Base-by-base conservation (phyloP, 2,113 vertebrate genomes). In the Pteruthius melanotis region DNA sequence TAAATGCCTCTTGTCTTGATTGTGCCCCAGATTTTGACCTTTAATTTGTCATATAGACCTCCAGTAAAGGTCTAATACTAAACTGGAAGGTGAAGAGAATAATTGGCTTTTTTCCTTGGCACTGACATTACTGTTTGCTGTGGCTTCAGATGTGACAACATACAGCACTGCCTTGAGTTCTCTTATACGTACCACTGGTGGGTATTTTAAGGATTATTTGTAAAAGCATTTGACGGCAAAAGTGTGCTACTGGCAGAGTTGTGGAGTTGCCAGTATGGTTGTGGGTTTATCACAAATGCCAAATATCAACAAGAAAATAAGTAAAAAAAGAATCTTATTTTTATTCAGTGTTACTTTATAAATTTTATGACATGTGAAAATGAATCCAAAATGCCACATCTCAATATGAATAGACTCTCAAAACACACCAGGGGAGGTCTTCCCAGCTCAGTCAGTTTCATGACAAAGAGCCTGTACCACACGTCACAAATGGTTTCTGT, bases 161-260 rank as follows among this genome's bases (percentile, higher is more conserved):
- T 80, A n/a, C 16, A 33, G 54, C 35, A 33, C 45, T 90, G 83
- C 76, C 60, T 74, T 92, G 71, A 92, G 50, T 90, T 90, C 64
- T 80, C n/a, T 77, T 80, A 7, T 47, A 44, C 57, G 40, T 90
- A 15, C 47, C 7, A 7, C 71, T 74, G 42, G 59, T 90, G 88
- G 68, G 24, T 83, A 77, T 88, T 90, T 93, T 77, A 86, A 92
- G 68, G 54, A 47, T 88, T 90, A 70, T 92, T 74, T 93, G 42
- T 89, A 81, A 83, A 90, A 90, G 54, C 47, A 35, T 27, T 88
- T 89, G 76, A 92, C 68, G 89, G 80, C 37, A 42, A 13, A 81
- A 91, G 52, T 21, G 15, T 78, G 61, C 66, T 80, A 9, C 57
- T 65, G 79, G 42, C 69, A 57, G 60, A 93, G 74, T 74, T 90